phyloP scores from a whole-genome alignment of 2,888 invertebrate species.

The Keiferia lycopersicella region DNA sequence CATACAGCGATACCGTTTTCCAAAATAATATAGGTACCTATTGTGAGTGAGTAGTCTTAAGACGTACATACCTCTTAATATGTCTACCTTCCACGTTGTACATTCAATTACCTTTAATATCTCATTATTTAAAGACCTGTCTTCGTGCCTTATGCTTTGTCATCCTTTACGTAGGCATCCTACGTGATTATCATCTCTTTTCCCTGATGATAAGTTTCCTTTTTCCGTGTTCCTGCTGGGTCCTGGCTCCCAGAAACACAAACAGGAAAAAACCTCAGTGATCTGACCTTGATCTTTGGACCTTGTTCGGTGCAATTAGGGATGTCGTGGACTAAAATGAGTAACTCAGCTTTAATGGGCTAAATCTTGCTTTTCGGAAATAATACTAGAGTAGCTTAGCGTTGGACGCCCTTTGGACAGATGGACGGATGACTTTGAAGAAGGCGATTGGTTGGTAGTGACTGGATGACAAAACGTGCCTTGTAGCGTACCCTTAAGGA shows the following conservation, averaged over 20 bases:
- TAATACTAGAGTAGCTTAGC: too few relatives aligned
- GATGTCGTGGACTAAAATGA: background rate
- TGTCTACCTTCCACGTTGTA: background rate
- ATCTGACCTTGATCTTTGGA: conserved; percentile 30
- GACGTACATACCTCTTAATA: too few relatives aligned
- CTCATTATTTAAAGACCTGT: background rate
- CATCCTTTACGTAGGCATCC: background rate
- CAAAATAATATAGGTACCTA: too few relatives aligned
- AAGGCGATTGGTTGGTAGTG: too few relatives aligned
- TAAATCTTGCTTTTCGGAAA: background rate
- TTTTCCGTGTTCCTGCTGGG: conserved; percentile 18
- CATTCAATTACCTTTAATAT: background rate
- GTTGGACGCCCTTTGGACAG: too few relatives aligned
- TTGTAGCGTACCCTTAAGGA: too few relatives aligned
- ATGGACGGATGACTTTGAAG: too few relatives aligned
- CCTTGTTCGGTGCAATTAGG: conserved; percentile 17
- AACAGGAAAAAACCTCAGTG: conserved; percentile 72
- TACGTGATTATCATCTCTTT: conserved; percentile 17
- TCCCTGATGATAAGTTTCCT: conserved; percentile 12
- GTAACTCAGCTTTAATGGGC: too few relatives aligned
- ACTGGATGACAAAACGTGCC: too few relatives aligned
- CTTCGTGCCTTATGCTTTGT: background rate
- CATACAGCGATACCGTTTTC: too few relatives aligned
- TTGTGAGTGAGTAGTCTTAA: too few relatives aligned
- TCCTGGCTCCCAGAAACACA: conserved; percentile 53